These are phyloP conservation scores for Labeo catla DNA, from an alignment of 2,113 vertebrate genomes.

Conservation along the genomic window DNA sequence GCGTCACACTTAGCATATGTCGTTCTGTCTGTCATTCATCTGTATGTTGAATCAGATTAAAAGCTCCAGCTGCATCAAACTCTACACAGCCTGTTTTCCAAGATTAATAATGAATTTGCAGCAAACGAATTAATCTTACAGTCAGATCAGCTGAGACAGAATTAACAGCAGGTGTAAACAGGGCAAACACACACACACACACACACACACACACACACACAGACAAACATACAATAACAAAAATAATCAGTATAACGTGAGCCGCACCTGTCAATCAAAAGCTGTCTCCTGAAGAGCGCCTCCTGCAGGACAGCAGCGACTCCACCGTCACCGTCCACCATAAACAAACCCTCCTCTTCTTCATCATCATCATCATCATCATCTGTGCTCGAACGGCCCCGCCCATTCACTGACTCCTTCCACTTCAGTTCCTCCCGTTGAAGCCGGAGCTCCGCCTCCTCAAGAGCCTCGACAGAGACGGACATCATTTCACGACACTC, in stretches of 20 bases:
- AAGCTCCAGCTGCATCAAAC: too few relatives aligned
- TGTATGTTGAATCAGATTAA: too few relatives aligned
- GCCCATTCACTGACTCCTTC: constrained; percentile 44
- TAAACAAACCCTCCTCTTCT: constrained; percentile 55
- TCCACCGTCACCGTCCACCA: constrained; percentile 63
- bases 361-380: constrained; percentile 54
- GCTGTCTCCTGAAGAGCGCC: constrained; percentile 67
- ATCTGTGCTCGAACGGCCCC: background rate
- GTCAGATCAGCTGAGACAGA: background rate
- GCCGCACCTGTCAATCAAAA: constrained; percentile 66
- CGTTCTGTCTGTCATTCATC: too few relatives aligned
- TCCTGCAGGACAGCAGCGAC: constrained; percentile 70
- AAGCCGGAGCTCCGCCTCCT: constrained; percentile 71
- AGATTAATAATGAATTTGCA: too few relatives aligned
- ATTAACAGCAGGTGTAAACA: background rate
- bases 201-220: too few relatives aligned
- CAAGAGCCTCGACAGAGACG: constrained; percentile 66
- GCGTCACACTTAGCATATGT: too few relatives aligned
- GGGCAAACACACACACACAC: background rate
- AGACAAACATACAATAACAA: too few relatives aligned
- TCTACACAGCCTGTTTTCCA: too few relatives aligned
- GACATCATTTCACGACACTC: constrained; percentile 29
- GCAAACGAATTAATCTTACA: too few relatives aligned
- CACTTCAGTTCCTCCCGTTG: constrained; percentile 65
- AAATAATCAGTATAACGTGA: background rate